A percentile compares a stretch with the other conserved stretches of the same genome.
phyloP scores from a whole-genome alignment of 2,797 vertebrate genomes.

The Phoxinus dragarum region DNA sequence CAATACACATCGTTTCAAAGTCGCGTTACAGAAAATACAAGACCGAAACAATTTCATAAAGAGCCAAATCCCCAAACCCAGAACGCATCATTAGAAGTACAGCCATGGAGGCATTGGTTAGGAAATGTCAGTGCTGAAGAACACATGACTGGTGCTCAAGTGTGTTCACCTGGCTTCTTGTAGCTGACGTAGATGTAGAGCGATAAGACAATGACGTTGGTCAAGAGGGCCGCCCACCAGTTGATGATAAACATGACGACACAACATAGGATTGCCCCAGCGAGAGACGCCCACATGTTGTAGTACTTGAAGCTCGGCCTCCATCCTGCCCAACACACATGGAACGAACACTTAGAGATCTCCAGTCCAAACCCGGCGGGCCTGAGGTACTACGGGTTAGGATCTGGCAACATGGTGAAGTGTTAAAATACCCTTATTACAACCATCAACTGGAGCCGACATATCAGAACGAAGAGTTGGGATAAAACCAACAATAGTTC shows the following conservation, averaged over 20 bases:
- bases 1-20: too few relatives aligned
- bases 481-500: slow-evolving; percentile 33
- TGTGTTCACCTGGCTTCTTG: slow-evolving; percentile 91
- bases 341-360: not conserved
- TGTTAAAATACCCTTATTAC: not conserved
- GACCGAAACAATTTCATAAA: slow-evolving; percentile 38
- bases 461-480: not conserved
- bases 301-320: slow-evolving; percentile 99
- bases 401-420: not conserved
- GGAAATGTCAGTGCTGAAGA: not conserved
- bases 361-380: not conserved
- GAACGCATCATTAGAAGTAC: not conserved
- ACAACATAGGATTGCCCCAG: slow-evolving; percentile 93
- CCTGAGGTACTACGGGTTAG: not conserved
- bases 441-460: not conserved
- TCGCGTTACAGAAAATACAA: not conserved
- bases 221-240: slow-evolving; percentile 96
- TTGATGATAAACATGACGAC: slow-evolving; percentile 99
- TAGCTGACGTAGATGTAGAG: slow-evolving; percentile 99
- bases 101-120: not conserved
- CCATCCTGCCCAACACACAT: slow-evolving; percentile 83
- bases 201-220: slow-evolving; percentile 94
- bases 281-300: slow-evolving; percentile 98
- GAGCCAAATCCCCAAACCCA: not conserved
- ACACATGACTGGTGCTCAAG: not conserved